A percentile compares a stretch with the other conserved stretches of the same genome.
phyloP scores from a whole-genome alignment of 2,113 vertebrate species.

The Boulengeromyrus knoepffleri region DNA sequence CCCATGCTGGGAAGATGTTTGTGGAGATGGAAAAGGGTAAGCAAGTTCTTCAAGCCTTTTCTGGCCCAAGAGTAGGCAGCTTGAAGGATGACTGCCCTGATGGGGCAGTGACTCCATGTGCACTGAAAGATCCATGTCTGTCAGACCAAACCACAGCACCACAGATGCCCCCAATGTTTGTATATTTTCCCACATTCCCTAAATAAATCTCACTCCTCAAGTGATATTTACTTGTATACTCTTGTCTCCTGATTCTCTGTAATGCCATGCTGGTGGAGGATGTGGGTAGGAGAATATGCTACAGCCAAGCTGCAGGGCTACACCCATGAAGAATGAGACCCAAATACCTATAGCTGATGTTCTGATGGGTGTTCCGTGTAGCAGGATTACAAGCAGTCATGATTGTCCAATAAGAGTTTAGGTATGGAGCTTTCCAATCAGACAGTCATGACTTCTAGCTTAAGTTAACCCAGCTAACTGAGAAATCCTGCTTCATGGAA shows the following conservation, averaged over 20 bases:
- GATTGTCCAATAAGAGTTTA: background rate
- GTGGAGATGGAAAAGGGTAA: background rate
- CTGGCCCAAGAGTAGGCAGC: background rate
- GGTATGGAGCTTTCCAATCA: background rate
- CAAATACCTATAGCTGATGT: background rate
- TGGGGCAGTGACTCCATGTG: background rate
- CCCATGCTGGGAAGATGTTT: background rate
- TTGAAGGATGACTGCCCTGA: background rate
- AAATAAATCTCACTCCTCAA: background rate
- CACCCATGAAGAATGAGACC: background rate
- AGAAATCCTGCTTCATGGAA: background rate
- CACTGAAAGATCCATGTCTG: background rate
- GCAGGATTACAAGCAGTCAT: background rate
- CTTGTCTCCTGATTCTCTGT: background rate
- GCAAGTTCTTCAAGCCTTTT: background rate
- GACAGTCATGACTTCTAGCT: background rate
- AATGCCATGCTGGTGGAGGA: background rate
- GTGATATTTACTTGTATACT: background rate
- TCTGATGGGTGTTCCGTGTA: background rate
- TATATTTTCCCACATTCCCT: background rate
- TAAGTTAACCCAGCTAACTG: background rate
- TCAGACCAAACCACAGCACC: background rate
- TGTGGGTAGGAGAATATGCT: background rate
- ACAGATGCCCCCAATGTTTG: background rate
- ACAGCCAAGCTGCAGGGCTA: background rate